phyloP scores from a whole-genome alignment of 2,113 vertebrate genomes.

The Oncorhynchus nerka region DNA sequence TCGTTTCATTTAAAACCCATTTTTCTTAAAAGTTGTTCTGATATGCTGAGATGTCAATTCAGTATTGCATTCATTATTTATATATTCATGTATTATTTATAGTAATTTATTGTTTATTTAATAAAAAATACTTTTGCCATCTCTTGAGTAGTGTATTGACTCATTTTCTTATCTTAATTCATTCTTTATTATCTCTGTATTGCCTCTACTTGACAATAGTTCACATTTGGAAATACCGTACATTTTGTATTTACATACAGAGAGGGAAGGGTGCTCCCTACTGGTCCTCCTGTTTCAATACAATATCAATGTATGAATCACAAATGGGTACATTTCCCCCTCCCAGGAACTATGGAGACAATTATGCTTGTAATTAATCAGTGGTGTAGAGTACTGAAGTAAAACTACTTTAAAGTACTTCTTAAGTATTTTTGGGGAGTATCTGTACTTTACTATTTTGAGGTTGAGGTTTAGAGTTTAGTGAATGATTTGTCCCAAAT shows the following conservation, averaged over 20 bases:
- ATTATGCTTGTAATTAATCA: no score
- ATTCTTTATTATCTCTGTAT: not conserved
- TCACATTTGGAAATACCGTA: not conserved
- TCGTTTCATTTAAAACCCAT: conserved; percentile 37
- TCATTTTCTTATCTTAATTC: not conserved
- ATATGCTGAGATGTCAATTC: conserved; percentile 45
- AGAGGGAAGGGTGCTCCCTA: not conserved
- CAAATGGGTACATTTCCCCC: no score
- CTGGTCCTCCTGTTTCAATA: not conserved
- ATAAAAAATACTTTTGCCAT: conserved; percentile 65
- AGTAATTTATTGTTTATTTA: conserved; percentile 70
- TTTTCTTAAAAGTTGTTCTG: conserved; percentile 52
- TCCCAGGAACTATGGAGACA: no score
- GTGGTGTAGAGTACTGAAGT: no score
- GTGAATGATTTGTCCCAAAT: no score
- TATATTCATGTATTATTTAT: conserved; percentile 68
- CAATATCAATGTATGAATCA: no score
- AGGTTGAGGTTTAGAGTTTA: no score
- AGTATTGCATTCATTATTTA: conserved; percentile 57
- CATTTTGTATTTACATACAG: not conserved
- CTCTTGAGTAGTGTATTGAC: conserved; percentile 7
- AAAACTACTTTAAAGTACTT: no score
- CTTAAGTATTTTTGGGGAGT: no score
- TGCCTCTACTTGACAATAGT: not conserved
- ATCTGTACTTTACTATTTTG: no score